These are phyloP conservation scores for Drosophila merina DNA, from an alignment of 2,888 invertebrate genomes.

Conservation along the genomic window DNA sequence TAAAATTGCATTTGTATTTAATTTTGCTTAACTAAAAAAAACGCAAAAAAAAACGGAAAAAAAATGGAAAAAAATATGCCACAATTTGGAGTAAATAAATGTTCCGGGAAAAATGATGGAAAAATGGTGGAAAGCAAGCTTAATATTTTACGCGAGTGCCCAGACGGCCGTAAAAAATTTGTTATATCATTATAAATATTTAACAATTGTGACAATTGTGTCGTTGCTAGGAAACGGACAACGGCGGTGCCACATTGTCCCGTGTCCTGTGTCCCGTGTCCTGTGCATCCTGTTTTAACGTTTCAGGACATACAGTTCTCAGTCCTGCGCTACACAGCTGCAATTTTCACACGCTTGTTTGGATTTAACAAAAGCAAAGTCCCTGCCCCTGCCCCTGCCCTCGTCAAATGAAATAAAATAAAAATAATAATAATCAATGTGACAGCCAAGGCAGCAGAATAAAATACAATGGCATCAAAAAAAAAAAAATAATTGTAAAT, in stretches of 20 bases:
- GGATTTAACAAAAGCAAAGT: conserved; percentile 54
- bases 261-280: too few species aligned
- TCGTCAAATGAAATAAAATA: conserved; percentile 16
- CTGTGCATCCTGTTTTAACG: conserved; percentile 37
- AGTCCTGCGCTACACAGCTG: conserved; percentile 55
- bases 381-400: not conserved
- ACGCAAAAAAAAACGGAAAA: not conserved
- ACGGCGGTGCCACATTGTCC: conserved; percentile 19
- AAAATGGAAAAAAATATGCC: conserved; percentile 3
- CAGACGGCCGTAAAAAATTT: conserved; percentile 63
- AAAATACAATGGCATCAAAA: too few species aligned
- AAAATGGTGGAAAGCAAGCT: conserved; percentile 47
- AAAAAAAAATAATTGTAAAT: conserved; percentile 8
- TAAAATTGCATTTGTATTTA: conserved; percentile 26
- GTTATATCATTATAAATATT: conserved; percentile 76
- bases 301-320: not conserved
- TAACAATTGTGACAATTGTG: conserved; percentile 79
- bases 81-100: conserved; percentile 64
- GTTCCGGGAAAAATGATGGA: conserved; percentile 1
- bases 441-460: conserved; percentile 40
- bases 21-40: conserved; percentile 12
- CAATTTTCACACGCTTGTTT: conserved; percentile 75
- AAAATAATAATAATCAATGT: conserved; percentile 23
- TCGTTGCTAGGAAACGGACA: conserved; percentile 56
- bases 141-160: conserved; percentile 68